A percentile compares a stretch with the other conserved stretches of the same genome.
Conservation (phyloP, 2,113 vertebrate genomes). For the Bujurquina vittata region DNA sequence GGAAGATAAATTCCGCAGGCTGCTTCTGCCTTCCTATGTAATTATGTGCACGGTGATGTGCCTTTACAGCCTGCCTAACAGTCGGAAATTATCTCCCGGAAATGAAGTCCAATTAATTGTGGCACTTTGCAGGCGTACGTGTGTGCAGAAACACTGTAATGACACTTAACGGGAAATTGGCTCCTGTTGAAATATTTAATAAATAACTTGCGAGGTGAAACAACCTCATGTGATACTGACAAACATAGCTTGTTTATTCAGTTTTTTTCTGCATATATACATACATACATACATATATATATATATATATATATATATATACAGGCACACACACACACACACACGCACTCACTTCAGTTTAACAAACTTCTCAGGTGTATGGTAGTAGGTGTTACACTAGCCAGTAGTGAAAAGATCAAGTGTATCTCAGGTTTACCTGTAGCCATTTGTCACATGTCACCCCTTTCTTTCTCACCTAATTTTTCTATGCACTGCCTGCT, state of each 20-base stretch:
- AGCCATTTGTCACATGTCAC: background rate
- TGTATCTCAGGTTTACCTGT: background rate
- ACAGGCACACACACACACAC: background rate
- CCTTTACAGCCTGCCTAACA: conserved; percentile 83
- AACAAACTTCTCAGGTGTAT: background rate
- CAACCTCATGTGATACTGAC: conserved; percentile 61
- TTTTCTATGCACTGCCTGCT: background rate
- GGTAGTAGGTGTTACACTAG: background rate
- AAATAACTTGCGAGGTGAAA: conserved; percentile 62
- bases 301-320: too few species aligned
- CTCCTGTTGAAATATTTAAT: conserved; percentile 75
- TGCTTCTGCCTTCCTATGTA: conserved; percentile 76
- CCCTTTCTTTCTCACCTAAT: background rate
- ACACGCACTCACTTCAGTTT: background rate
- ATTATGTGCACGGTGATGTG: conserved; percentile 80
- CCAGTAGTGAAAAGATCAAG: background rate
- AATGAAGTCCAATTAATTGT: conserved; percentile 85
- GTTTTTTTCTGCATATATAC: background rate
- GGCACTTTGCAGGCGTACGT: conserved; percentile 74
- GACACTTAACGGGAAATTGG: conserved; percentile 81
- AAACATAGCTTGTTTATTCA: conserved; percentile 37
- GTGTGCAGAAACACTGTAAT: conserved; percentile 76
- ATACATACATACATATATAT: background rate
- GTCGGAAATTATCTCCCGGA: conserved; percentile 82
- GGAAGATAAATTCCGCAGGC: conserved; percentile 77